Conservation (phyloP, 2,888 invertebrate species). For the Lutraria lutraria region DNA sequence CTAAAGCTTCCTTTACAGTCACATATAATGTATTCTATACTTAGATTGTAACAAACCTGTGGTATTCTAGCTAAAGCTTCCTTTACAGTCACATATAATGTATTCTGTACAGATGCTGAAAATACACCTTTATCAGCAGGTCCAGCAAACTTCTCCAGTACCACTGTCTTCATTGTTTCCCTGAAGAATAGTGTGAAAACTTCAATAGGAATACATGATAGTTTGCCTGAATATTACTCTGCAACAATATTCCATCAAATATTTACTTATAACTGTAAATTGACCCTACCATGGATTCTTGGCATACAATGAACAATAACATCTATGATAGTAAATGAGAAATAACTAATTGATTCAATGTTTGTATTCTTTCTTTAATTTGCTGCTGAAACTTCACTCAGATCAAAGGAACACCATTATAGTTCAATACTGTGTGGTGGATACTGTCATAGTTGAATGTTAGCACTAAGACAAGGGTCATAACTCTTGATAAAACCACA, state of each 20-base stretch:
- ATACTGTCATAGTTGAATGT: too few relatives aligned
- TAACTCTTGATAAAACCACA: too few relatives aligned
- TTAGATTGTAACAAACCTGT: slow-evolving; percentile 88
- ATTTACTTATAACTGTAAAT: neutral
- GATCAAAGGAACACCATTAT: too few relatives aligned
- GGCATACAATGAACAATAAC: too few relatives aligned
- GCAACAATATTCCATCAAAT: neutral
- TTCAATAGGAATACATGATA: neutral
- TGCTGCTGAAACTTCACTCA: too few relatives aligned
- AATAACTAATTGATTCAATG: too few relatives aligned
- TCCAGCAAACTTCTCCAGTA: slow-evolving; percentile 92
- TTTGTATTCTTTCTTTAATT: too few relatives aligned
- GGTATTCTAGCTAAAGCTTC: slow-evolving; percentile 90
- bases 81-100: slow-evolving; percentile 91
- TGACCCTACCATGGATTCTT: neutral
- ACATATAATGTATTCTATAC: too few relatives aligned
- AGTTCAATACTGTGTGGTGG: too few relatives aligned
- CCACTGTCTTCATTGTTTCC: slow-evolving; percentile 90
- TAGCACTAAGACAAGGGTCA: too few relatives aligned
- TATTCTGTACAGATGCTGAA: slow-evolving; percentile 93
- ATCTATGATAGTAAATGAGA: too few relatives aligned
- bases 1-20: too few relatives aligned
- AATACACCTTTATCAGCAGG: slow-evolving; percentile 91
- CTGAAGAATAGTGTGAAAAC: slow-evolving; percentile 53
- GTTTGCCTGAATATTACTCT: neutral